Evolutionary conservation across 1,140 invertebrate genomes (phyloP).

Genomic region (Monochamus saltuarius): DNA sequence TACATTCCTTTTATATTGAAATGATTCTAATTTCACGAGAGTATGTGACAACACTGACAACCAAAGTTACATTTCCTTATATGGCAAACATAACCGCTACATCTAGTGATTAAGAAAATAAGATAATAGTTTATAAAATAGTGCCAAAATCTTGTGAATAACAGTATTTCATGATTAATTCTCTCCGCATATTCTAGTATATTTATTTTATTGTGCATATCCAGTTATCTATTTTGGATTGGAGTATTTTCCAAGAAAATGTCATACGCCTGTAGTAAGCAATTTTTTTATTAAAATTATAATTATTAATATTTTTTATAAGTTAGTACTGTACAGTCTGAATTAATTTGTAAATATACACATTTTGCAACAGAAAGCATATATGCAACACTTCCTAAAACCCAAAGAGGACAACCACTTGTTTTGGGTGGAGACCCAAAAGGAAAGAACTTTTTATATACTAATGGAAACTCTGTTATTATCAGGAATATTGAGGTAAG

Average conservation of each 20-base stretch:
- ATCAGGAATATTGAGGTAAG: conserved; percentile 93
- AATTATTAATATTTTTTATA: conserved; percentile 9
- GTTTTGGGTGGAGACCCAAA: conserved; percentile 95
- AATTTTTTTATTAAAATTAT: conserved; percentile 17
- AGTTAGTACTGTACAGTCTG: conserved; percentile 1
- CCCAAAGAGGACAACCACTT: conserved; percentile 87
- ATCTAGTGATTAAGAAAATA: conserved; percentile 10
- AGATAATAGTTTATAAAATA: conserved; percentile 14
- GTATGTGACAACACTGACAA: no score
- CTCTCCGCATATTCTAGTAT: conserved; percentile 8
- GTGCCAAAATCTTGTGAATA: conserved; percentile 11
- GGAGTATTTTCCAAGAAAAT: conserved; percentile 22
- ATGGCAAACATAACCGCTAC: conserved; percentile 45
- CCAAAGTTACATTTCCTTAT: conserved; percentile 31
- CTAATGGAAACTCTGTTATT: conserved; percentile 96
- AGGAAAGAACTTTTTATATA: conserved; percentile 96
- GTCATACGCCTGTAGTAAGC: conserved; percentile 39
- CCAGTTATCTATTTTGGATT: conserved; percentile 20
- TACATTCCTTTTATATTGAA: no score
- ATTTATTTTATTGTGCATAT: conserved; percentile 11
- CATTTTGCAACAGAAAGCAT: conserved; percentile 67
- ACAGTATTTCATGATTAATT: conserved; percentile 2
- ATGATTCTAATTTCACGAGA: no score
- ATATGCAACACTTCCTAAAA: conserved; percentile 91
- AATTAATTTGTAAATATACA: conserved; percentile 1